Conservation (phyloP, 2,113 vertebrate genomes). For the Eulemur rufifrons region DNA sequence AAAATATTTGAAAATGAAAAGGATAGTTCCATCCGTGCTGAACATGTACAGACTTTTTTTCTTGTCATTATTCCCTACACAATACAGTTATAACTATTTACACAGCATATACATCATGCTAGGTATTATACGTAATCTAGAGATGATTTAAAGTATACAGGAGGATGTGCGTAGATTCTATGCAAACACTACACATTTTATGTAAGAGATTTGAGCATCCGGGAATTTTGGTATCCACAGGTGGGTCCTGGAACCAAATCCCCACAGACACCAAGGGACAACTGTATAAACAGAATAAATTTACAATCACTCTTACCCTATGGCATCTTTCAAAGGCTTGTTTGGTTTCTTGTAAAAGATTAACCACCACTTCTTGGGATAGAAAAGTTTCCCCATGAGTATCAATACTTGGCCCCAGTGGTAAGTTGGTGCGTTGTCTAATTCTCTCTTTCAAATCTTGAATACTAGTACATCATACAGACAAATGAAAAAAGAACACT, state of each 20-base stretch:
- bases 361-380: slow-evolving; percentile 98
- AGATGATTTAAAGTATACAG: not conserved
- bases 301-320: slow-evolving; percentile 87
- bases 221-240: not conserved
- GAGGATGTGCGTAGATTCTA: not conserved
- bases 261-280: not conserved
- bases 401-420: slow-evolving; percentile 96
- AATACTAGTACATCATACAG: slow-evolving; percentile 86
- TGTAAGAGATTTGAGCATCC: not conserved
- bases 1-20: not conserved
- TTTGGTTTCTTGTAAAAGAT: slow-evolving; percentile 97
- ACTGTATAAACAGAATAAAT: not conserved
- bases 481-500: slow-evolving; percentile 15
- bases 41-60: not conserved
- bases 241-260: not conserved
- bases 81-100: not conserved
- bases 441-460: slow-evolving; percentile 98
- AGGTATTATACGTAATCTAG: not conserved
- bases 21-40: not conserved
- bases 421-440: slow-evolving; percentile 95
- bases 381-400: slow-evolving; percentile 98
- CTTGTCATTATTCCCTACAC: not conserved
- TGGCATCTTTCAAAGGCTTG: slow-evolving; percentile 99
- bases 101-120: not conserved
- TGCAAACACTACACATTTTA: not conserved